Evolutionary conservation across 2,113 vertebrate species (phyloP).

Genomic region (Taurulus bubalis): DNA sequence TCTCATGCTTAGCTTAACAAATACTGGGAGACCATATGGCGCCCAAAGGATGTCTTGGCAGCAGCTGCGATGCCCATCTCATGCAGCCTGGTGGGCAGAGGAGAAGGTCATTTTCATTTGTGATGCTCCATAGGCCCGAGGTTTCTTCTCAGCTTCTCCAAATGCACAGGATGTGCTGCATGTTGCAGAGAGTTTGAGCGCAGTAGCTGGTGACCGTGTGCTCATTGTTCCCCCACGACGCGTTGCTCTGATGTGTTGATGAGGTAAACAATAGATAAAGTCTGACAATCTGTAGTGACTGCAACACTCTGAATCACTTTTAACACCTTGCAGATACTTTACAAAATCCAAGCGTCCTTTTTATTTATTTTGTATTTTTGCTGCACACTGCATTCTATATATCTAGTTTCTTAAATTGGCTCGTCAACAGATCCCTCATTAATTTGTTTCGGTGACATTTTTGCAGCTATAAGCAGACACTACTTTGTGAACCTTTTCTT

Average conservation of each 20-base stretch:
- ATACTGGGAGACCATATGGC: slow-evolving; percentile 63
- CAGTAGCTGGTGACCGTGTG: slow-evolving; percentile 9
- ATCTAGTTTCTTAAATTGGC: slow-evolving; percentile 2
- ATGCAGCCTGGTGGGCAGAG: slow-evolving; percentile 30
- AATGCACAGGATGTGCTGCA: slow-evolving; percentile 70
- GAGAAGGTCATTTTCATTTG: slow-evolving; percentile 61
- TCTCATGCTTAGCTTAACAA: slow-evolving; percentile 69
- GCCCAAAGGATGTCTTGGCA: slow-evolving; percentile 56
- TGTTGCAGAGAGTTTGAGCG: slow-evolving; percentile 52
- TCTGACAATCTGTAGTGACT: slow-evolving; percentile 16
- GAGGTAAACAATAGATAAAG: slow-evolving; percentile 36
- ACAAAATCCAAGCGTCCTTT: neutral
- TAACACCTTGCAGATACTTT: neutral
- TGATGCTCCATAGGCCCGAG: slow-evolving; percentile 41
- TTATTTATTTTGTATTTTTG: neutral
- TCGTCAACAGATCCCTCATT: slow-evolving; percentile 5
- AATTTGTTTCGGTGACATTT: slow-evolving; percentile 31
- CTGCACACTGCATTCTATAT: neutral
- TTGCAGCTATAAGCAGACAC: slow-evolving; percentile 3
- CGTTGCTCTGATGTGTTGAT: slow-evolving; percentile 37
- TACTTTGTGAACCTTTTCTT: neutral
- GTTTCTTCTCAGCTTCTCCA: slow-evolving; percentile 63
- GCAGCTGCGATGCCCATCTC: slow-evolving; percentile 35
- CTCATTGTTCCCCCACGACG: slow-evolving; percentile 34
- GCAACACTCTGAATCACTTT: slow-evolving; percentile 15